Base-by-base conservation (phyloP, 2,113 vertebrate genomes). In the Ptychochromis oligacanthus region DNA sequence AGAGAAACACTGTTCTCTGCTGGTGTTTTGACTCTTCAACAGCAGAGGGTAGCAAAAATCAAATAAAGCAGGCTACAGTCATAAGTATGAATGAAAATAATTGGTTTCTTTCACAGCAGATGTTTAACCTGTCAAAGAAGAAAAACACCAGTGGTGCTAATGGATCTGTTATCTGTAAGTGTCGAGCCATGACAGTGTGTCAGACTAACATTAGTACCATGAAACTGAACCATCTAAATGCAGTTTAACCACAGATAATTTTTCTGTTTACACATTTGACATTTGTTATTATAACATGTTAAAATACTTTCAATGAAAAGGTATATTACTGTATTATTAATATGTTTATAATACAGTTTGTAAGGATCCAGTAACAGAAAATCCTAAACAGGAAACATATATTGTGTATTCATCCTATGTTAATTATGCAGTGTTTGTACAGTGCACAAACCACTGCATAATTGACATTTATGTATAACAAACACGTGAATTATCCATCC, bases 41-140 rank as follows among this genome's bases (percentile, higher is more conserved):
- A 94, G 86, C 74, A 95, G 94, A 91, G 91, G 93, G 93, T 77
- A 94, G 93, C 87, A 95, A 83, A 84, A 89, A 86, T 59, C 60
- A 36, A 85, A 58, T 36, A 88, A 87, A 77, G 56, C 15, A 26
- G 36, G 28, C 26, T 58, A 58, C 6, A 5, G 28, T 9, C 13
- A 75, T 60, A 10, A 57, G 6, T 52, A 5, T 34, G 18, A 54
- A 31, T 34, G 24, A 54, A 54, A 52, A 72, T 5, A 54, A 72
- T 7, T 72, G 46, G 46, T 54, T 34, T 54, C 46, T 54, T 24
- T 57, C 55, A 56, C n/a, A 56, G 55, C 2, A 12, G n/a, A 4
- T 4, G 6, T 56, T 56, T 72, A 46, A 54, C 17, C 46, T 52
- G 2, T 72, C 46, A 72, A 11, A 54, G 67, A 54, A 14, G 46